Evolutionary conservation across 2,888 invertebrate species (phyloP).

Genomic region (Thyatira batis): DNA sequence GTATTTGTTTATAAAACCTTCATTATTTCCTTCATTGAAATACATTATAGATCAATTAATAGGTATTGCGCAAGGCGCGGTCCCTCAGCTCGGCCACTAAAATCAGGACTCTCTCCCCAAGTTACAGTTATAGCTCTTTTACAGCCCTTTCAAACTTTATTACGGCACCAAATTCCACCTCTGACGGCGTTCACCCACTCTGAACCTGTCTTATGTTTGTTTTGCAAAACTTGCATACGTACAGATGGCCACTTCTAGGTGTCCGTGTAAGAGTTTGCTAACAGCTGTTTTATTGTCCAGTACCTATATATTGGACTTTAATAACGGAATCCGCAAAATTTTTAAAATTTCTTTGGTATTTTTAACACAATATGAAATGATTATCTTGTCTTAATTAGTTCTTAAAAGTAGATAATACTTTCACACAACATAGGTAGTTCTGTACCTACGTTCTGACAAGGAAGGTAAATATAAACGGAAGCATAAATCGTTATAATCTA

Average conservation of each 20-base stretch:
- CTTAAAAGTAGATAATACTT: no score
- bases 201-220: conserved; percentile 61
- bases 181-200: conserved; percentile 39
- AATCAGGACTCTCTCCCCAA: conserved; percentile 75
- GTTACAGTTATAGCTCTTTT: conserved; percentile 81
- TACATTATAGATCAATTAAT: conserved; percentile 73
- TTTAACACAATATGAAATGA: no score
- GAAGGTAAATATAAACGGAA: no score
- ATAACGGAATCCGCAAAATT: no score
- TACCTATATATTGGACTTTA: no score
- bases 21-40: conserved; percentile 8
- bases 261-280: background rate
- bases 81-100: conserved; percentile 67
- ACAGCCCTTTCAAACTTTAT: conserved; percentile 82
- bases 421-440: no score
- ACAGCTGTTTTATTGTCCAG: no score
- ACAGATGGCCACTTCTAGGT: background rate
- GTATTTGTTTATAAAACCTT: conserved; percentile 2
- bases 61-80: conserved; percentile 64
- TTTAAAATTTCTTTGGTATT: no score
- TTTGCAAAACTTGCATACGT: conserved; percentile 51
- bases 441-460: no score
- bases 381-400: no score
- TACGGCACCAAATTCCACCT: conserved; percentile 76
- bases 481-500: no score